Evolutionary conservation across 30 jellyfish, hydroid and myxozoan species (phyloP).

Genomic region (Haliclystus octoradiatus): DNA sequence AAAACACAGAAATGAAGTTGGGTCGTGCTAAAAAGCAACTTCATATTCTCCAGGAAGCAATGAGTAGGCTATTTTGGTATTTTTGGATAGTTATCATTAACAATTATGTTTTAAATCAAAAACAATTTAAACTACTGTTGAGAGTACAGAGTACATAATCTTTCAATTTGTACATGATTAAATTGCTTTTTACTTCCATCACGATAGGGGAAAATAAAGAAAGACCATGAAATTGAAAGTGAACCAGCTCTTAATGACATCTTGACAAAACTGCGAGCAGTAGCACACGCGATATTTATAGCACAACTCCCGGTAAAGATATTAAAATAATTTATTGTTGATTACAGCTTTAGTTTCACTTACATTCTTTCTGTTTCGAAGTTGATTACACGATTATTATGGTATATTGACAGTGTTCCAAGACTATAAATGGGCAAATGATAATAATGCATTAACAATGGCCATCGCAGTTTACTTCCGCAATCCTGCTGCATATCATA

Average conservation of each 20-base stretch:
- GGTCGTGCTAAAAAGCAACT: background rate
- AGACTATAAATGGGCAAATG: background rate
- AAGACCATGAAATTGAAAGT: background rate
- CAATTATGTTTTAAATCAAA: no score
- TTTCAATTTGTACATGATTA: no score
- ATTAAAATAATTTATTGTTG: no score
- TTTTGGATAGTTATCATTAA: no score
- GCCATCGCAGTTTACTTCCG: constrained; percentile 1
- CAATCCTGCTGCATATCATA: background rate
- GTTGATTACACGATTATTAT: no score
- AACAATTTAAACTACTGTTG: no score
- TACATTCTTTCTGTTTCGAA: no score
- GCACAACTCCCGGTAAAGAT: background rate
- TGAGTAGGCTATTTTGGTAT: background rate
- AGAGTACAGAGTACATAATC: no score
- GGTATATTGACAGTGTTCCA: background rate
- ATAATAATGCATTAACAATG: background rate
- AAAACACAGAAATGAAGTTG: background rate
- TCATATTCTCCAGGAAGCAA: background rate
- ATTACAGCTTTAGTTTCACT: no score
- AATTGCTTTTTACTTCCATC: no score
- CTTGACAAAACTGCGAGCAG: background rate
- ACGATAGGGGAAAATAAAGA: no score
- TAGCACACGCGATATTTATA: background rate
- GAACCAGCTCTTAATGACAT: background rate